phyloP scores from a whole-genome alignment of 2,888 invertebrate species.

The Patella ulyssiponensis region DNA sequence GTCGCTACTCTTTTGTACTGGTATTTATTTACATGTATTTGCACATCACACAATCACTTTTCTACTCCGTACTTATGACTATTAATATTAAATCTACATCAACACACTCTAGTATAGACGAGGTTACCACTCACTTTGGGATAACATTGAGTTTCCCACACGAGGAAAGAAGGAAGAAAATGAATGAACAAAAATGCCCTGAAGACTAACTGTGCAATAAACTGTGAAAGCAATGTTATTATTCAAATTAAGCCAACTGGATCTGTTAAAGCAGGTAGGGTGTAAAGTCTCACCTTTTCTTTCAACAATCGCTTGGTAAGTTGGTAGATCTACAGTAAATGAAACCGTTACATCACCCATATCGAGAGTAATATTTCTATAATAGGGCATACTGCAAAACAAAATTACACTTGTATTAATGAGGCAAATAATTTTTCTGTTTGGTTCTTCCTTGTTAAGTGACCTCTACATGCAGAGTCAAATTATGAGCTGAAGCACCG shows the following conservation, averaged over 20 bases:
- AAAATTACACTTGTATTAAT: constrained; percentile 8
- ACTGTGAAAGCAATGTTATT: not conserved
- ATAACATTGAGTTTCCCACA: not conserved
- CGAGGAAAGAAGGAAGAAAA: not conserved
- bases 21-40: too few relatives aligned
- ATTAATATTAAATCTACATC: not conserved
- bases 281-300: constrained; percentile 11
- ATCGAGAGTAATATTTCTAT: not conserved
- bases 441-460: not conserved
- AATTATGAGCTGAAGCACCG: too few relatives aligned
- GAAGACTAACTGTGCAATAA: not conserved
- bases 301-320: not conserved
- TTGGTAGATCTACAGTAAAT: not conserved
- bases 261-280: not conserved
- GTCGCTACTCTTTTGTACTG: too few relatives aligned
- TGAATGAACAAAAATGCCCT: constrained; percentile 3
- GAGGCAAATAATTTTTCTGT: not conserved
- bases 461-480: not conserved
- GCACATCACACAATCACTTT: not conserved
- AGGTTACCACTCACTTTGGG: not conserved
- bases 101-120: not conserved
- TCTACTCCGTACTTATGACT: not conserved
- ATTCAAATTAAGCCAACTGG: constrained; percentile 3
- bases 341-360: not conserved
- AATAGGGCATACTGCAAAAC: not conserved